Conservation (phyloP, 1,140 invertebrate species). For the Diorhabda sublineata region DNA sequence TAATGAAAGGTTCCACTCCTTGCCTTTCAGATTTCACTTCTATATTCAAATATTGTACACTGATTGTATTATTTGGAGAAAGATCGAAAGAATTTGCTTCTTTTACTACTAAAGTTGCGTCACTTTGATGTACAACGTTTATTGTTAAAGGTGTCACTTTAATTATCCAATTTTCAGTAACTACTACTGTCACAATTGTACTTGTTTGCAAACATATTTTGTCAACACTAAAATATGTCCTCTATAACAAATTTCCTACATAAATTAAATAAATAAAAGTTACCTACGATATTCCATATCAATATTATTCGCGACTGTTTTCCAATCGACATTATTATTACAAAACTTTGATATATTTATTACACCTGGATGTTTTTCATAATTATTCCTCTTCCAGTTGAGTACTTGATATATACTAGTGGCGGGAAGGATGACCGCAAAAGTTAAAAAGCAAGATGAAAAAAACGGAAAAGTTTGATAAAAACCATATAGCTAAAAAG, state of each 20-base stretch:
- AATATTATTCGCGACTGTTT: constrained; percentile 65
- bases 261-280: not conserved
- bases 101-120: constrained; percentile 69
- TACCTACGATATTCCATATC: constrained; percentile 75
- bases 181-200: constrained; percentile 66
- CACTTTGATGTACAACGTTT: constrained; percentile 70
- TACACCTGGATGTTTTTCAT: constrained; percentile 71
- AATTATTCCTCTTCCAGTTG: constrained; percentile 66
- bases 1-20: constrained; percentile 57
- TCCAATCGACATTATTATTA: constrained; percentile 59
- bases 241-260: not conserved
- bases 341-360: constrained; percentile 62
- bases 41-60: constrained; percentile 78
- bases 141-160: constrained; percentile 75
- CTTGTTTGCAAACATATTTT: constrained; percentile 70
- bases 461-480: constrained; percentile 38
- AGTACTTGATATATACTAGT: constrained; percentile 49
- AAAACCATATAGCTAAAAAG: constrained; percentile 40
- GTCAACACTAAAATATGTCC: constrained; percentile 46
- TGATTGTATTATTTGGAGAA: constrained; percentile 58
- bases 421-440: constrained; percentile 44
- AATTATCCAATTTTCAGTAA: constrained; percentile 86
- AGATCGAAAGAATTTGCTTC: constrained; percentile 70
- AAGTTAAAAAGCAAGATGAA: constrained; percentile 31
- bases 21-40: constrained; percentile 62